These are phyloP conservation scores for Apus apus DNA, from an alignment of 2,113 vertebrate species.

Conservation along the genomic window DNA sequence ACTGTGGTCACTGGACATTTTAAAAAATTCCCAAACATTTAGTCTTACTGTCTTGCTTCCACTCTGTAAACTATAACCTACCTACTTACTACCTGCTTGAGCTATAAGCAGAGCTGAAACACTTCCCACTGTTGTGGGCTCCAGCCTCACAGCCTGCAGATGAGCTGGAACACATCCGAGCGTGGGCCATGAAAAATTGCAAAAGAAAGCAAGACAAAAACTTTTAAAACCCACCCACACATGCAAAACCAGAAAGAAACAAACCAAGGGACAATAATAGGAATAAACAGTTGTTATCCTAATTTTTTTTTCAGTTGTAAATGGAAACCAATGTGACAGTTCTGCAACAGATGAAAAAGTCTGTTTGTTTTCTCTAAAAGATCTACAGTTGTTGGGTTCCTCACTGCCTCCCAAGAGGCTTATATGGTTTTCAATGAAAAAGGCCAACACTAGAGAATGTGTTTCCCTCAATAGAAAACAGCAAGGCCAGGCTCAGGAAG, in stretches of 20 bases:
- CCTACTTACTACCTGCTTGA: background rate
- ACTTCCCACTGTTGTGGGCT: background rate
- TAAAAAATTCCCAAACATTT: background rate
- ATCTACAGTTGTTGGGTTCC: background rate
- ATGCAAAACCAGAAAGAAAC: slow-evolving; percentile 13
- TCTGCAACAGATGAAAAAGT: slow-evolving; percentile 17
- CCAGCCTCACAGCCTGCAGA: background rate
- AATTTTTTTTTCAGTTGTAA: background rate
- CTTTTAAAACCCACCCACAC: background rate
- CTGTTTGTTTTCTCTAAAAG: slow-evolving; percentile 23
- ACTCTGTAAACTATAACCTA: background rate
- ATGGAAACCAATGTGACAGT: slow-evolving; percentile 16
- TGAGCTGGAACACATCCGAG: background rate
- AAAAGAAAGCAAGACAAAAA: slow-evolving; percentile 23
- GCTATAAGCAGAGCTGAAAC: background rate
- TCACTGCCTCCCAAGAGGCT: background rate
- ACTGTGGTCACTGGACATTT: background rate
- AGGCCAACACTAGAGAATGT: background rate
- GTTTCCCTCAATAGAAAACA: slow-evolving; percentile 1
- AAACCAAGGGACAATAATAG: slow-evolving; percentile 24
- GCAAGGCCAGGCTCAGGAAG: background rate
- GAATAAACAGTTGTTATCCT: background rate
- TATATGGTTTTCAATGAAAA: background rate
- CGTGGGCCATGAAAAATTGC: background rate
- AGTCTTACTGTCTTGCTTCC: background rate